Evolutionary conservation across 2,888 invertebrate genomes (phyloP), one percentile per base, ranked within the genome.

Genomic region (Cremastobaeus sp.): DNA sequence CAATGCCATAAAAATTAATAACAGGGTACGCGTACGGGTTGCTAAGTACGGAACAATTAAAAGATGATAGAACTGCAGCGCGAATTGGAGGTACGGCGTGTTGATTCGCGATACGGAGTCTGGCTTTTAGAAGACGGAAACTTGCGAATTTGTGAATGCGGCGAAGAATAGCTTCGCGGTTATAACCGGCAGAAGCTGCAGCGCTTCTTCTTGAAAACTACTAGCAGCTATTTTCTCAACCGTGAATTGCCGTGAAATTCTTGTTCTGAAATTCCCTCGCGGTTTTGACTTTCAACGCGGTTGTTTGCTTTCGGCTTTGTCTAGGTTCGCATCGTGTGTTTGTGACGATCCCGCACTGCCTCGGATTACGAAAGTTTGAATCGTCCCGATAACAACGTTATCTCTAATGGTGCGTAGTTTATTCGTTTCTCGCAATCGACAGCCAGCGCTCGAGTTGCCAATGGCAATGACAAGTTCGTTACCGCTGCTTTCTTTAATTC

Each of bases 371-470:
- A 76, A 68, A 59, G 65, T 78, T 77, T 76, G 80, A 82, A 77
- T 80, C 81, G 77, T 66, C 74, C 52, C 76, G 81, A 81, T 79
- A 81, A 77, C 71, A 64, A 72, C 62, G 77, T 74, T 78, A 75
- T 76, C 77, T 72, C 43, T 37, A 71, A 57, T 43, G 43, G 37
- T 35, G 55, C 70, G 62, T 25, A 48, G 30, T 48, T 20, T 34
- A 25, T 57, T 35, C 59, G 45, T 52, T 68, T 52, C 35, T 43
- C 34, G 15, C 32, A 32, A 55, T 55, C 48, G 57, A 55, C 66
- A 34, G 11, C 5, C 21, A 25, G 20, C 12, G 43, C 39, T 45
- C 34, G 14, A 17, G 17, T 15, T 47, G 17, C 18, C 34, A 41
- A 32, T 3, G 8, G 25, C 21, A 12, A 62, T 21, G 41, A 55